A percentile compares a stretch with the other conserved stretches of the same genome.
Evolutionary conservation across 2,888 invertebrate species (phyloP).

Genomic region (Psylliodes chrysocephalus): DNA sequence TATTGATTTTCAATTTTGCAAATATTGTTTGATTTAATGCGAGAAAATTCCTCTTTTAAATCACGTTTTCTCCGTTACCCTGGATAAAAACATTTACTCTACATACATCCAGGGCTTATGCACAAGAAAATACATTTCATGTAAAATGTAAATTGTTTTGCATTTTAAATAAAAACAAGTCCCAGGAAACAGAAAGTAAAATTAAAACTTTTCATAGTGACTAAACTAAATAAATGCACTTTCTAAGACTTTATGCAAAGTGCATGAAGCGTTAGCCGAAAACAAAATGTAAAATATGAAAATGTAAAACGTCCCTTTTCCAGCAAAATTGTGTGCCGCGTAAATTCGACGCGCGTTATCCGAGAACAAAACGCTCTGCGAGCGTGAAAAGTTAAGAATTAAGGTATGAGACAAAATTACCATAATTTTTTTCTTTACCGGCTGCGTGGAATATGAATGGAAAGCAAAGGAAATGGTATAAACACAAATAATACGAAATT

Average conservation of each 20-base stretch:
- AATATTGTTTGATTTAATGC: too few species aligned
- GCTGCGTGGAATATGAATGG: background rate
- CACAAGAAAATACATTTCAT: background rate
- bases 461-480: background rate
- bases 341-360: constrained; percentile 11
- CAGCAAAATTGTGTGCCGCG: constrained; percentile 1
- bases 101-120: too few species aligned
- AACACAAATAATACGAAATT: too few species aligned
- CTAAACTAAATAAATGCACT: constrained; percentile 7
- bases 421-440: constrained; percentile 15
- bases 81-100: too few species aligned
- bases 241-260: constrained; percentile 10
- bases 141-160: background rate
- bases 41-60: too few species aligned
- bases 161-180: constrained; percentile 1
- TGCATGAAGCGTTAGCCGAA: background rate
- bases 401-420: constrained; percentile 18
- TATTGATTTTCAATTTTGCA: too few species aligned
- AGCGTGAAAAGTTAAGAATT: constrained; percentile 25
- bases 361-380: background rate
- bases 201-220: constrained; percentile 2
- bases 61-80: too few species aligned
- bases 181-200: constrained; percentile 5
- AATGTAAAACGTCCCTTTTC: background rate
- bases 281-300: background rate